Evolutionary conservation across 2,888 invertebrate genomes (phyloP).

Genomic region (Spilarctia lutea): DNA sequence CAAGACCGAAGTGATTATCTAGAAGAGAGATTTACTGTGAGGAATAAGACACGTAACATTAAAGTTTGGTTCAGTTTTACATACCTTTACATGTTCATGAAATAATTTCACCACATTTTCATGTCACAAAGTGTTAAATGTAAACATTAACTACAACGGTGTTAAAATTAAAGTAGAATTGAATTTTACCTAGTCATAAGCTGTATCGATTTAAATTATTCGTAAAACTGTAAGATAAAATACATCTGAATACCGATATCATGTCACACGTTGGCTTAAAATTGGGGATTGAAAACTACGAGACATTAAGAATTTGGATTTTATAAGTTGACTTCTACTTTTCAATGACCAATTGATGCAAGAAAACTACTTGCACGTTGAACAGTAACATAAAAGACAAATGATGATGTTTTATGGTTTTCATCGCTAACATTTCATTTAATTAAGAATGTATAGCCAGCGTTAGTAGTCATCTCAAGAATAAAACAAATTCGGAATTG

Average conservation of each 20-base stretch:
- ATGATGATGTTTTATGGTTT: constrained; percentile 20
- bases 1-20: constrained; percentile 39
- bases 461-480: constrained; percentile 55
- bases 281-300: constrained; percentile 36
- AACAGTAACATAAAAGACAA: constrained; percentile 20
- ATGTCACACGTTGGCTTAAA: constrained; percentile 72
- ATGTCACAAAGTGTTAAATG: constrained; percentile 47
- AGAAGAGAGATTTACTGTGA: constrained; percentile 35
- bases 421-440: constrained; percentile 29
- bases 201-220: constrained; percentile 76
- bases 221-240: constrained; percentile 71
- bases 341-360: constrained; percentile 18
- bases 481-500: constrained; percentile 84
- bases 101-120: constrained; percentile 44
- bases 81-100: constrained; percentile 42
- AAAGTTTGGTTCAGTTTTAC: constrained; percentile 46
- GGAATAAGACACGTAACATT: constrained; percentile 36
- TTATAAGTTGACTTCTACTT: constrained; percentile 30
- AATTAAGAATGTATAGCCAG: constrained; percentile 43
- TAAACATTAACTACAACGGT: constrained; percentile 57
- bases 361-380: constrained; percentile 20
- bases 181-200: constrained; percentile 85
- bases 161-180: constrained; percentile 76
- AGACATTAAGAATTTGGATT: constrained; percentile 17
- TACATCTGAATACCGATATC: constrained; percentile 62